Conservation (phyloP, 1,140 invertebrate genomes). For the Colletes gigas region DNA sequence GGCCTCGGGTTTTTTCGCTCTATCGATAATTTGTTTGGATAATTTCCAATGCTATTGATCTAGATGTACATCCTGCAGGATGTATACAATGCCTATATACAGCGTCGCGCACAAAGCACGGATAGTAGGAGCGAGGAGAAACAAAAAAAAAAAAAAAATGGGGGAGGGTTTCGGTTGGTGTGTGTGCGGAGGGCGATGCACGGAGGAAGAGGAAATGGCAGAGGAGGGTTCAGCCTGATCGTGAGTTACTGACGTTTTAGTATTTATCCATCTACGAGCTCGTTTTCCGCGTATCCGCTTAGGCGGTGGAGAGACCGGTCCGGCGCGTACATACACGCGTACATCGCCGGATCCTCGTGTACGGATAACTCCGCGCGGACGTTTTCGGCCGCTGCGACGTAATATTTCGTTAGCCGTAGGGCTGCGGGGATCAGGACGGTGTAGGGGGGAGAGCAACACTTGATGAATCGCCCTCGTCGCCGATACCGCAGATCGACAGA, state of each 20-base stretch:
- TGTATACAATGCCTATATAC: conserved; percentile 75
- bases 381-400: conserved; percentile 59
- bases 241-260: conserved; percentile 79
- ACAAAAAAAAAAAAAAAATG: conserved; percentile 22
- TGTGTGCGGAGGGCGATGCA: conserved; percentile 53
- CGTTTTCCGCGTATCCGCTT: conserved; percentile 74
- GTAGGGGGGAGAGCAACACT: conserved; percentile 64
- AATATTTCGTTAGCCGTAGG: conserved; percentile 72
- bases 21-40: conserved; percentile 82
- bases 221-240: conserved; percentile 74
- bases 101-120: conserved; percentile 67
- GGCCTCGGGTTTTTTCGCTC: conserved; percentile 75
- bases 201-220: conserved; percentile 64
- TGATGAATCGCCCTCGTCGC: conserved; percentile 75
- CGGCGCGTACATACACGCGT: conserved; percentile 38
- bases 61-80: conserved; percentile 80
- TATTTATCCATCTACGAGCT: conserved; percentile 76
- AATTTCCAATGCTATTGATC: conserved; percentile 82
- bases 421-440: conserved; percentile 17
- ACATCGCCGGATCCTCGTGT: conserved; percentile 33
- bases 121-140: conserved; percentile 36
- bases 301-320: conserved; percentile 63
- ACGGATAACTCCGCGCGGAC: conserved; percentile 25
- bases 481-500: conserved; percentile 76
- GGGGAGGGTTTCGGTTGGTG: conserved; percentile 39